Evolutionary conservation across 2,113 vertebrate genomes (phyloP).

Genomic region (Daboia siamensis): DNA sequence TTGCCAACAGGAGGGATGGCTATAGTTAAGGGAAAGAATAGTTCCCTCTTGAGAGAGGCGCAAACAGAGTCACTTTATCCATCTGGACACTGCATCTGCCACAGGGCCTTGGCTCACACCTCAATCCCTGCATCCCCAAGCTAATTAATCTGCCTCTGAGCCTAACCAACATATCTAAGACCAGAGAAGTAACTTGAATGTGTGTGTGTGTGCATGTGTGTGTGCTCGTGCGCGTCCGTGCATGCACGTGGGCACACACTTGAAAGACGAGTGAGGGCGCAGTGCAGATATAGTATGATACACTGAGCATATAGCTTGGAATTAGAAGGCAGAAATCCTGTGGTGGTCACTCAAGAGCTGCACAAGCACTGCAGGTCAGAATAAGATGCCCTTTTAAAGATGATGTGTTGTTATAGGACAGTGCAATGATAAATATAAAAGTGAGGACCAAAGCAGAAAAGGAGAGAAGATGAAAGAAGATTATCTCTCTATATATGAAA

Average conservation of each 20-base stretch:
- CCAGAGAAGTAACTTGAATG: background rate
- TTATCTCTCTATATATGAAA: background rate
- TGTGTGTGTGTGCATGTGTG: background rate
- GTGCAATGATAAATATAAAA: background rate
- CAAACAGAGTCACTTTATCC: constrained; percentile 19
- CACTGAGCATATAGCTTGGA: background rate
- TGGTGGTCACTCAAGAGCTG: background rate
- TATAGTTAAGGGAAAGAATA: constrained; percentile 9
- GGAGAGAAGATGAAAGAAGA: background rate
- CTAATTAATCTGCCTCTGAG: constrained; percentile 28
- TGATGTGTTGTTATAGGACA: background rate
- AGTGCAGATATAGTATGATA: background rate
- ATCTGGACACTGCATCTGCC: constrained; percentile 36
- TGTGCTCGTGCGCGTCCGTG: background rate
- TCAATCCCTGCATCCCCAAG: constrained; percentile 10
- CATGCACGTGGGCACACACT: background rate
- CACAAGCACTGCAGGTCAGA: background rate
- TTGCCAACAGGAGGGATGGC: constrained; percentile 8
- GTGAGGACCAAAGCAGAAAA: background rate
- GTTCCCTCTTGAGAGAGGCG: constrained; percentile 7
- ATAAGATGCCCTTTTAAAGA: background rate
- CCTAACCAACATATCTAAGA: background rate
- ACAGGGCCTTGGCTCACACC: constrained; percentile 24
- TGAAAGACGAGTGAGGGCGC: background rate
- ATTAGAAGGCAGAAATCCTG: background rate